A percentile compares a stretch with the other conserved stretches of the same genome.
Conservation (phyloP, 2,797 vertebrate species). For the Anableps anableps region DNA sequence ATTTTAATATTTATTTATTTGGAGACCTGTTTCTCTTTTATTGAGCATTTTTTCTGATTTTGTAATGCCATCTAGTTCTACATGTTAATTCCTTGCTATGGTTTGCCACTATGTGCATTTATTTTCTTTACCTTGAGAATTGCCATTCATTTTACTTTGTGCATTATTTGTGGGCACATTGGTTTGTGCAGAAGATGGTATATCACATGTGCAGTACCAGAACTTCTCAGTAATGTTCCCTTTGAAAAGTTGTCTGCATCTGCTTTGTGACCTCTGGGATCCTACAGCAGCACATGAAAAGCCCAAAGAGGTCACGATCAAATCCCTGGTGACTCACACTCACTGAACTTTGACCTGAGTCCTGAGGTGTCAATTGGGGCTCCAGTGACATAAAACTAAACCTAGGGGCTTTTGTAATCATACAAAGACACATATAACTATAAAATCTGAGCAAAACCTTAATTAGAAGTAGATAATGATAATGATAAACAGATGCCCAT, state of each 20-base stretch:
- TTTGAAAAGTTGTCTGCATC: conserved; percentile 37
- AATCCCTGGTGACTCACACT: conserved; percentile 36
- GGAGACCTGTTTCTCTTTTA: background rate
- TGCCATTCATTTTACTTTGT: background rate
- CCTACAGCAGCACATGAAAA: conserved; percentile 36
- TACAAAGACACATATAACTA: background rate
- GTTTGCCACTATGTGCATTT: background rate
- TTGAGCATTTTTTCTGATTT: background rate
- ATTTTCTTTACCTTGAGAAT: background rate
- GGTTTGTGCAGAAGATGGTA: conserved; percentile 9
- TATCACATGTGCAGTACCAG: background rate
- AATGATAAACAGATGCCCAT: background rate
- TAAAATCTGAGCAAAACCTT: background rate
- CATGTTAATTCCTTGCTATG: background rate
- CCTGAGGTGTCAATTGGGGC: conserved; percentile 19
- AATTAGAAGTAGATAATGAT: conserved; percentile 3
- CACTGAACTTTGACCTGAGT: conserved; percentile 48
- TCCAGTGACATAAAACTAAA: conserved; percentile 6
- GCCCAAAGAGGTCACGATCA: conserved; percentile 48
- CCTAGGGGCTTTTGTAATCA: background rate
- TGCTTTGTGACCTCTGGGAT: conserved; percentile 28
- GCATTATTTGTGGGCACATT: background rate
- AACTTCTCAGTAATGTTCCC: conserved; percentile 12
- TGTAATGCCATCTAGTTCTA: background rate
- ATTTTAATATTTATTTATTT: background rate